Evolutionary conservation across 2,113 vertebrate genomes (phyloP).

Genomic region (Peucedramus taeniatus): DNA sequence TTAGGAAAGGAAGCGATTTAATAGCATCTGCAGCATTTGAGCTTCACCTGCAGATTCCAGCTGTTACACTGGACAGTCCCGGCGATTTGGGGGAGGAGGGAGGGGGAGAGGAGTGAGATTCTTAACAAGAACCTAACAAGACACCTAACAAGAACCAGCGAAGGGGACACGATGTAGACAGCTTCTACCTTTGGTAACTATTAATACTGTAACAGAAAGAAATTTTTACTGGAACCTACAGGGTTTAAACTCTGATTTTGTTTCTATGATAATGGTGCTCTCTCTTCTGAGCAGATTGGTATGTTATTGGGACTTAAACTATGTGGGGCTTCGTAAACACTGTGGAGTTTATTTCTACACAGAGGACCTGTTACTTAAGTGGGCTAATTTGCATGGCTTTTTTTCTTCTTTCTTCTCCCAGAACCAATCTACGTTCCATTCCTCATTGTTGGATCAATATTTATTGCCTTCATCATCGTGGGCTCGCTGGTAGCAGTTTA

Average conservation of each 20-base stretch:
- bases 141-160: background rate
- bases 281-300: background rate
- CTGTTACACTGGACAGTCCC: background rate
- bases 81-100: background rate
- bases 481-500: conserved; percentile 93
- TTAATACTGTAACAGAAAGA: background rate
- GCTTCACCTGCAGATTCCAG: background rate
- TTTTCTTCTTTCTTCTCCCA: conserved; percentile 4
- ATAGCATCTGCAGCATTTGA: background rate
- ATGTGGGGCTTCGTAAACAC: background rate
- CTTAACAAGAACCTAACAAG: too few species aligned
- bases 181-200: background rate
- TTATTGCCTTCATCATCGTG: conserved; percentile 92
- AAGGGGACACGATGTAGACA: fast-evolving
- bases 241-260: background rate
- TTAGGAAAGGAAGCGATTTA: background rate
- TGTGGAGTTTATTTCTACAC: background rate
- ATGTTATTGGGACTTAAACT: background rate
- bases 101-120: background rate
- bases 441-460: conserved; percentile 95
- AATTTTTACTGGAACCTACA: fast-evolving
- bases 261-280: background rate
- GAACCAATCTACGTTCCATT: conserved; percentile 96
- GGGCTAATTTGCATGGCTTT: background rate
- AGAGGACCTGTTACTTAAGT: background rate